phyloP scores from a whole-genome alignment of 2,888 invertebrate genomes.

The Prostheceraeus crozeri region DNA sequence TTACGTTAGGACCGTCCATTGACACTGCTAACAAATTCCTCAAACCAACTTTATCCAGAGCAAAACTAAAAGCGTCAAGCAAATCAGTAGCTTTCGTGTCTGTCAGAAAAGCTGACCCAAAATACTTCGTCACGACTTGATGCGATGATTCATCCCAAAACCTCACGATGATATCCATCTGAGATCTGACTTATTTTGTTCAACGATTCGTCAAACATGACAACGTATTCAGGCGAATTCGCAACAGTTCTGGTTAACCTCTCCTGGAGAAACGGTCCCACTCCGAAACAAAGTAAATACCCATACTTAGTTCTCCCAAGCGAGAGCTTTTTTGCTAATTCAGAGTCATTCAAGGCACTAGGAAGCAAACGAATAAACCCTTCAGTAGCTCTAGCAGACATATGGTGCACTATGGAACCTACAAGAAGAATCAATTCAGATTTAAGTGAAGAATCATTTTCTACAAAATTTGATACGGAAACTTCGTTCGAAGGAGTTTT shows the following conservation, averaged over 20 bases:
- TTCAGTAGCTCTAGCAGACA: conserved; percentile 21
- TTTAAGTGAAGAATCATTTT: too few relatives aligned
- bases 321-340: background rate
- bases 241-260: background rate
- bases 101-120: conserved; percentile 8
- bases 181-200: conserved; percentile 9
- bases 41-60: background rate
- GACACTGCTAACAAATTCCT: background rate
- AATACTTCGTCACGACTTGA: conserved; percentile 22
- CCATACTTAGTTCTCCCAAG: background rate
- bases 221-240: background rate
- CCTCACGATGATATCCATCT: conserved; percentile 11
- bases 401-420: background rate
- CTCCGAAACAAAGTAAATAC: conserved; percentile 10
- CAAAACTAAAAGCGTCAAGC: background rate
- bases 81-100: conserved; percentile 13
- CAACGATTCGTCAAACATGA: conserved; percentile 24
- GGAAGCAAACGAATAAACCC: conserved; percentile 26
- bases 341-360: conserved; percentile 10
- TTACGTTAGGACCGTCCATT: conserved; percentile 22
- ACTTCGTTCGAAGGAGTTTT: too few relatives aligned
- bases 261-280: background rate
- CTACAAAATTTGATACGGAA: too few relatives aligned
- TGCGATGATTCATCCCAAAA: conserved; percentile 12
- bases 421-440: conserved; percentile 25